Base-by-base conservation (phyloP, 2,797 vertebrate species). In the Notamacropus eugenii region DNA sequence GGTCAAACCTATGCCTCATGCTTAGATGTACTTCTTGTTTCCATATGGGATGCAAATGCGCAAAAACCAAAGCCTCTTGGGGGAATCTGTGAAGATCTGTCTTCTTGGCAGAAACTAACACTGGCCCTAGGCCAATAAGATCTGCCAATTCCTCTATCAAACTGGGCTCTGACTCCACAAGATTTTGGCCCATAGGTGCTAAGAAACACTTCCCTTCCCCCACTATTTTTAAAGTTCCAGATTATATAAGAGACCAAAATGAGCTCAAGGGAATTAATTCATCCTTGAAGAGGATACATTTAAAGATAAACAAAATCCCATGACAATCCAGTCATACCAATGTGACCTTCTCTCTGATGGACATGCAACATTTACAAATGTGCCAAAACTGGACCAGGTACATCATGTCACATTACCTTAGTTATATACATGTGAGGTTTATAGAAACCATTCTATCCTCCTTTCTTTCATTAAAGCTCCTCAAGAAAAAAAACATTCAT, bases 101-200 rank as follows among this genome's bases (percentile, higher is more conserved):
- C 93, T 59, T 55, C 50, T 57, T 4, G 62, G 54, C 54, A 93
- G 90, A 95, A 92, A 91, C 52, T 55, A 93, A 46, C 46, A 82
- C 16, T 29, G 67, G 54, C 58, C 14, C 13, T 28, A 28, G 50
- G 91, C 90, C 74, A 90, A 14, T 91, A 92, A 59, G 34, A 31
- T 46, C 31, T 91, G 92, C 40, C 16, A 59, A 24, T 6, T 28
- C 55, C 52, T 54, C 92, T 59, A 56, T 95, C 58, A 93, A 54
- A 56, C 3, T 11, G 59, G 34, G 28, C 92, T 95, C 58, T 94
- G 91, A 27, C 59, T 92, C 2, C 92, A 1, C 3, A 56, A 94
- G 91, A 96, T 93, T 92, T 95, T 93, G 91, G 59, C 93, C 90
- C 90, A 27, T 92, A 55, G 29, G 67, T n/a, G 59, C 67, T 82